Conservation (phyloP, 2,888 invertebrate genomes). For the Achlya flavicornis region DNA sequence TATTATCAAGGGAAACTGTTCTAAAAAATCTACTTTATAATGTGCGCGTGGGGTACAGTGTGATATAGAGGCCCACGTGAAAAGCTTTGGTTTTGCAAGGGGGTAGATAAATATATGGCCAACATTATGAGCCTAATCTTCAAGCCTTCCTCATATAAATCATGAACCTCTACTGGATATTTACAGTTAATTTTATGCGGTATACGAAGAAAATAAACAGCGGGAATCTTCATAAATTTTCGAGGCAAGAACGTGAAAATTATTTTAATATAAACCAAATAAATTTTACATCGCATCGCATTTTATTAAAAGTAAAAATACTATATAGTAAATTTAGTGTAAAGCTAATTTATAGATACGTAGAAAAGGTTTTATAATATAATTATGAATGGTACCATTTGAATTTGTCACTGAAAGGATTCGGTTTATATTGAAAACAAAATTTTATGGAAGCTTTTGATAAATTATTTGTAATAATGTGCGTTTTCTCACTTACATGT, state of each 20-base stretch:
- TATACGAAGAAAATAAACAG: conserved; percentile 51
- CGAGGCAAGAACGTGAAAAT: conserved; percentile 1
- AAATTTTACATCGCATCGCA: background rate
- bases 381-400: conserved; percentile 15
- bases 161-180: conserved; percentile 54
- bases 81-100: conserved; percentile 33
- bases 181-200: conserved; percentile 50
- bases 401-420: conserved; percentile 33
- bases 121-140: conserved; percentile 73
- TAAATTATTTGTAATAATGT: conserved; percentile 22
- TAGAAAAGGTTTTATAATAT: conserved; percentile 4
- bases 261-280: background rate
- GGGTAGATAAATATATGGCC: conserved; percentile 64
- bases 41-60: conserved; percentile 14
- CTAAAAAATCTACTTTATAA: conserved; percentile 21
- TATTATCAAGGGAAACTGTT: conserved; percentile 26
- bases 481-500: background rate
- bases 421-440: conserved; percentile 33
- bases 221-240: conserved; percentile 36
- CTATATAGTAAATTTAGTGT: too few species aligned
- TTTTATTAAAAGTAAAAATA: too few species aligned
- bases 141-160: conserved; percentile 72
- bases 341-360: too few species aligned
- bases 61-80: conserved; percentile 23
- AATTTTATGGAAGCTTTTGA: conserved; percentile 35